Base-by-base conservation (phyloP, 2,797 vertebrate genomes). In the Bradypus variegatus region DNA sequence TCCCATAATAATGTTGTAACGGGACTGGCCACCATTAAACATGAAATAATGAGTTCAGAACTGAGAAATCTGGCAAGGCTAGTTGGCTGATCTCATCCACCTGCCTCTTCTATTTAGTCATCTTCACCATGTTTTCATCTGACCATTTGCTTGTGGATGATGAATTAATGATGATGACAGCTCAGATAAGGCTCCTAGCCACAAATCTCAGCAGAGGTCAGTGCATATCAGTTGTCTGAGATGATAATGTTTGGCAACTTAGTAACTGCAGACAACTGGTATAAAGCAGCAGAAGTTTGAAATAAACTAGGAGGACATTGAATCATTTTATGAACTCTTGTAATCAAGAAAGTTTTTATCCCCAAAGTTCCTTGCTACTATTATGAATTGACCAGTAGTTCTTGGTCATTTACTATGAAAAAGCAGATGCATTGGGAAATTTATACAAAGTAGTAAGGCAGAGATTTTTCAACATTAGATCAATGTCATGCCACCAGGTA, bases 81-180 rank as follows among this genome's bases (percentile, higher is more conserved):
- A 14, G 15, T 55, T 60, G 70, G n/a, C 93, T 96, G 89, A 95
- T 55, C 85, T 96, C 94, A 95, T 41, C 87, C 92, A 93, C 91
- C 93, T 95, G 94, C 88, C 76, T 94, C 76, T 80, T 94, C 78
- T 86, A 18, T 84, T 93, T 64, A 94, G 91, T 95, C 92, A 92
- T 94, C 79, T 14, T 76, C 62, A 36, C 73, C 70, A 65, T 1
- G 31, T 78, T 94, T 92, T 94, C 91, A 90, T 95, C 91, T 94
- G 83, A 93, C 90, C 90, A 70, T n/a, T 88, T 67, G 41, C 50
- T 91, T 86, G 60, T 29, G 27, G 85, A 86, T 90, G 83, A 84
- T 77, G 67, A 86, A 90, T 50, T 76, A 64, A 50, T 12, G 31
- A 73, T 85, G 84, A 64, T 50, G 91, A 93, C 94, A 94, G 91